Percentiles rank a stretch among this genome's conserved stretches.
Evolutionary conservation across 2,888 invertebrate genomes (phyloP).

Genomic region (Gerris lacustris): DNA sequence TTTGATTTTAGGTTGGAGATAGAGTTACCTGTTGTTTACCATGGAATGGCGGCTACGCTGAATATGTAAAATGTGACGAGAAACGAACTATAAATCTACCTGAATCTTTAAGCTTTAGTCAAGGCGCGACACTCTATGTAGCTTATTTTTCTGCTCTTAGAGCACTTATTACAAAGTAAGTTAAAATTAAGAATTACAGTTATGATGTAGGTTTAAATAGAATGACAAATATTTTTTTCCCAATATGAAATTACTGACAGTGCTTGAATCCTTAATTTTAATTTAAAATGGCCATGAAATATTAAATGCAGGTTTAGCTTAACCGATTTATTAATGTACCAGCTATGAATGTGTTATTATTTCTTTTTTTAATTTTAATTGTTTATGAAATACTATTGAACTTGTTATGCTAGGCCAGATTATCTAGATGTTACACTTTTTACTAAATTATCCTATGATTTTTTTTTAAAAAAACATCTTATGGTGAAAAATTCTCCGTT

Average conservation of each 20-base stretch:
- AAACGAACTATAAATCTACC: slow-evolving; percentile 36
- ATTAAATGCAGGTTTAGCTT: too few species aligned
- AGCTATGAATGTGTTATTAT: too few species aligned
- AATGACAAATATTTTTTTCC: background rate
- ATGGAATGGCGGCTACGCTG: slow-evolving; percentile 39
- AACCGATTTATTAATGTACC: too few species aligned
- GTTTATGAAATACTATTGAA: too few species aligned
- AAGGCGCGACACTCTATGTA: slow-evolving; percentile 44
- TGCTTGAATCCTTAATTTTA: too few species aligned
- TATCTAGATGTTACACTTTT: too few species aligned
- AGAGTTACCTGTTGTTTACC: slow-evolving; percentile 35
- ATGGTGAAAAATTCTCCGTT: too few species aligned
- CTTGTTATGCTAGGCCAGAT: too few species aligned
- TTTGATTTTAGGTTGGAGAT: slow-evolving; percentile 33
- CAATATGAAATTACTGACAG: background rate
- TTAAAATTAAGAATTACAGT: slow-evolving; percentile 3
- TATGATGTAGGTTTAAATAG: background rate
- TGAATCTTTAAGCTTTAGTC: slow-evolving; percentile 37
- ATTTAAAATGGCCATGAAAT: too few species aligned
- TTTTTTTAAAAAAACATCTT: too few species aligned
- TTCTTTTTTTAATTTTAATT: too few species aligned
- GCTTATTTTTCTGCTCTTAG: slow-evolving; percentile 44
- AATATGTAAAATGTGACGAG: slow-evolving; percentile 37
- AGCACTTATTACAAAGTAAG: slow-evolving; percentile 40
- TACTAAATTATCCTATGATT: too few species aligned